A percentile compares a stretch with the other conserved stretches of the same genome.
Evolutionary conservation across 2,797 vertebrate species (phyloP).

Genomic region (Liparis tanakae): DNA sequence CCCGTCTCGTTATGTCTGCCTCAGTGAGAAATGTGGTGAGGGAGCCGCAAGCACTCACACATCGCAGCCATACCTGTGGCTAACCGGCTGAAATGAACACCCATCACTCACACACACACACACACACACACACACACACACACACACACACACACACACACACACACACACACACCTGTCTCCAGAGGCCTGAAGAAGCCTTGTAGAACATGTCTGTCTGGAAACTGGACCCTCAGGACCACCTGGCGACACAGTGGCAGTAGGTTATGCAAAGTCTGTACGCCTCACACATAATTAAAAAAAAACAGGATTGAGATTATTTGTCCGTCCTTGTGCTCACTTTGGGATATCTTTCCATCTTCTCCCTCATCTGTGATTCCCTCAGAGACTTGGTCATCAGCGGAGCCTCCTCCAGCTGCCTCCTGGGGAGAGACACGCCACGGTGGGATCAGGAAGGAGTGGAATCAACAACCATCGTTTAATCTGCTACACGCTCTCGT

Average conservation of each 20-base stretch:
- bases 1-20: conserved; percentile 64
- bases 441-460: conserved; percentile 1
- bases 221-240: conserved; percentile 92
- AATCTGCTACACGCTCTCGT: conserved; percentile 18
- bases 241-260: conserved; percentile 81
- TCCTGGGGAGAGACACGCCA: conserved; percentile 77
- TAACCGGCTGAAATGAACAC: conserved; percentile 68
- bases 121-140: conserved; percentile 1
- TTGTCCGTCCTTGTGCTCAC: conserved; percentile 68
- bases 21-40: conserved; percentile 66
- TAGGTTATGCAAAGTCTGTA: background rate
- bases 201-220: conserved; percentile 92
- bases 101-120: background rate
- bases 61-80: conserved; percentile 79
- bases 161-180: conserved; percentile 84
- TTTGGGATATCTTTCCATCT: conserved; percentile 92
- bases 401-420: conserved; percentile 90
- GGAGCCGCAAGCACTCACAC: conserved; percentile 66
- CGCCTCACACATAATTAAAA: too few relatives aligned
- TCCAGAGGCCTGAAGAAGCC: conserved; percentile 93
- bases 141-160: background rate
- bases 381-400: conserved; percentile 89
- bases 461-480: conserved; percentile 4
- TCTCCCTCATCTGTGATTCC: conserved; percentile 89
- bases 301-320: too few relatives aligned